phyloP scores from a whole-genome alignment of 23 tunicate genomes.

The Halocynthia aurantium region DNA sequence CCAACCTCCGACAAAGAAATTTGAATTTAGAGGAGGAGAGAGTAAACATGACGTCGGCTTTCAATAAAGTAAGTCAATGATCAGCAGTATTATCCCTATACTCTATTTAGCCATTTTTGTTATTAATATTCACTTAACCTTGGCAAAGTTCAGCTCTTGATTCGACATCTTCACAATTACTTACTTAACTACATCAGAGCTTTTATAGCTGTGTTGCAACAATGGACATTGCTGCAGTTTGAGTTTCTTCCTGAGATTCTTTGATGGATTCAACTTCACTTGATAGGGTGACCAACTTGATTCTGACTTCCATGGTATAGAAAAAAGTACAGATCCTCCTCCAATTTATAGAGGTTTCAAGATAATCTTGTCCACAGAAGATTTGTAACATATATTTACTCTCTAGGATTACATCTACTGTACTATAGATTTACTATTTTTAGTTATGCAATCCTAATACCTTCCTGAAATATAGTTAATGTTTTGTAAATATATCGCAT shows the following conservation, averaged over 20 bases:
- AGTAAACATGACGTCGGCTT: conserved; percentile 30
- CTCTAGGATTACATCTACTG: too few relatives aligned
- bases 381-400: too few relatives aligned
- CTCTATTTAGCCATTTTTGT: background rate
- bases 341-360: too few relatives aligned
- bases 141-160: background rate
- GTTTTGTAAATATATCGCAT: background rate
- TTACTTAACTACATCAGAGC: background rate
- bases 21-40: conserved; percentile 65
- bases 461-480: background rate
- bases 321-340: too few relatives aligned
- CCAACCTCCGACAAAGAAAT: conserved; percentile 38
- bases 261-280: too few relatives aligned
- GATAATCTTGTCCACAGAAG: too few relatives aligned
- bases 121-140: background rate
- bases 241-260: too few relatives aligned
- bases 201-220: background rate
- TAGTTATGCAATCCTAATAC: background rate
- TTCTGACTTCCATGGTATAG: too few relatives aligned
- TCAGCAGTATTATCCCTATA: background rate
- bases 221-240: too few relatives aligned
- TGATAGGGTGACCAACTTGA: too few relatives aligned
- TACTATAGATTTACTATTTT: too few relatives aligned
- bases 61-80: conserved; percentile 36
- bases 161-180: background rate